A percentile compares a stretch with the other conserved stretches of the same genome.
Conservation (phyloP, 2,113 vertebrate genomes). For the Labeo rohita region DNA sequence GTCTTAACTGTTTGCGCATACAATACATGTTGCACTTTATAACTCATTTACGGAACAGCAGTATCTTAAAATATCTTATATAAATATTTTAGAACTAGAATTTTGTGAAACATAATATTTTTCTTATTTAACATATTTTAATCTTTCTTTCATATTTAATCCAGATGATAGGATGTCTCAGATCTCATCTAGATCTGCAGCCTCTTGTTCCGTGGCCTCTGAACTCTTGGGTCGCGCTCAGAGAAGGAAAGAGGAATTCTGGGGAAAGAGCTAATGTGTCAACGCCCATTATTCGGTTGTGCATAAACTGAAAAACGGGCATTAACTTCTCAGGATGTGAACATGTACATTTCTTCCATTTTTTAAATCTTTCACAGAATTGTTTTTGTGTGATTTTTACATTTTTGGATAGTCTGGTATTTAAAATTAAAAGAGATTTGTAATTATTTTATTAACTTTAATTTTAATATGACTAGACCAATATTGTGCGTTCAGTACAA, state of each 20-base stretch:
- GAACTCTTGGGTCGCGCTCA: constrained; percentile 83
- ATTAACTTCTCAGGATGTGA: neutral
- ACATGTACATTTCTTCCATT: neutral
- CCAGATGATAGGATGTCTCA: constrained; percentile 84
- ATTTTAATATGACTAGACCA: neutral
- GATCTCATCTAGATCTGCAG: constrained; percentile 83
- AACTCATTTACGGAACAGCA: neutral
- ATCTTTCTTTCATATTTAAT: constrained; percentile 24
- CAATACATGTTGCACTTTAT: neutral
- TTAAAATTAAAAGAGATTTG: constrained; percentile 13
- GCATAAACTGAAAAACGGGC: neutral
- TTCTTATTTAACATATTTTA: neutral
- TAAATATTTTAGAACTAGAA: neutral
- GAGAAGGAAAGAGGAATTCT: constrained; percentile 83
- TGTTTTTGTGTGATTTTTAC: neutral
- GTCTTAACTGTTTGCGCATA: neutral
- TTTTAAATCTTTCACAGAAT: neutral
- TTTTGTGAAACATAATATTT: neutral
- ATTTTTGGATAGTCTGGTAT: neutral
- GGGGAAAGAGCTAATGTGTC: constrained; percentile 76
- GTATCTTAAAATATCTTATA: neutral
- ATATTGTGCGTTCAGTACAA: neutral
- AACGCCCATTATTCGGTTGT: neutral
- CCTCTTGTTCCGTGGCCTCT: constrained; percentile 81
- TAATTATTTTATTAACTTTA: constrained; percentile 6